Base-by-base conservation (phyloP, 2,113 vertebrate species). In the Hypocryptadius cinnamomeus region DNA sequence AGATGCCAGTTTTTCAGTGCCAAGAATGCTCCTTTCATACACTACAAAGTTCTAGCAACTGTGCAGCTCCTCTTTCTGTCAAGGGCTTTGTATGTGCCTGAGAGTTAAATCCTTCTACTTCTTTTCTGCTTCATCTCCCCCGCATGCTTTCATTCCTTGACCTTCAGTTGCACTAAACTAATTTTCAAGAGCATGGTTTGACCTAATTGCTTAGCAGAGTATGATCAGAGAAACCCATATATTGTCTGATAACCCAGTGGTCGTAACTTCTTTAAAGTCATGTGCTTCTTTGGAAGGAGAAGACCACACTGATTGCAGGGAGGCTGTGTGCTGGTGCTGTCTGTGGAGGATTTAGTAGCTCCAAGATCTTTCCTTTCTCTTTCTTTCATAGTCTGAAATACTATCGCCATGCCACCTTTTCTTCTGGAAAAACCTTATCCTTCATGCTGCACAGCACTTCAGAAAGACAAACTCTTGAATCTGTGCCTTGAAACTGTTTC, bases 191-290 rank as follows among this genome's bases (percentile, higher is more conserved):
- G 82, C 71, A 61, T 2, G 9, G 65, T 90, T 93, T 97, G 94
- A 96, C 93, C 87, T 97, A 96, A 95, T 96, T 96, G 89, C 91
- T 93, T 95, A 95, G 70, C 63, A 77, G 85, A 79, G 89, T 97
- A 92, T 95, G 89, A 87, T 92, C 48, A 35, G 60, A 79, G 81
- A 73, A 90, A 85, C 59, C 35, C 61, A 21, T 80, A 85, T 78
- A 79, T 91, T 94, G 59, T 89, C 74, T 64, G 51, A 60, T 83
- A 87, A 91, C 56, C 30, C 77, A 54, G 44, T 89, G 89, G 79
- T 80, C 88, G 50, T 95, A 80, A 57, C 64, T 94, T 90, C 37
- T 91, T 83, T 82, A 57, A 90, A 87, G 66, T 86, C 56, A 40
- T 74, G 40, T 81, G 68, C 27, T 79, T 18, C 73, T 73, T 89